Base-by-base conservation (phyloP, 2,888 invertebrate genomes). In the Cantharis nigra region DNA sequence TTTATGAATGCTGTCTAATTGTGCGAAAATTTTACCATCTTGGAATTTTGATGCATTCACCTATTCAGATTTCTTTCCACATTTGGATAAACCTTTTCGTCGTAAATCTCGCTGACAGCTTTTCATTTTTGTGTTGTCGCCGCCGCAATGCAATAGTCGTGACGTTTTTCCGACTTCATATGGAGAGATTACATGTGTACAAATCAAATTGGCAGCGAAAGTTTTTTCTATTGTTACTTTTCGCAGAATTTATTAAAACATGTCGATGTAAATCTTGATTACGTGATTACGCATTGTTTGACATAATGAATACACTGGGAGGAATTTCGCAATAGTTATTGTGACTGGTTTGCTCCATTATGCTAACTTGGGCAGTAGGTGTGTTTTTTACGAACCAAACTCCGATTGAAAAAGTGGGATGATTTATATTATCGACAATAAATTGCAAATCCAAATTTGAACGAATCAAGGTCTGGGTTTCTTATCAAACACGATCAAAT, bases 241-340 rank as follows among this genome's bases (percentile, higher is more conserved):
- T 77, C 71, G n/a, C 16, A 18, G 71, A 74, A 77, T 75, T 67
- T 71, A 74, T 74, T 33, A 73, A 69, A 26, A 28, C 67, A 30
- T 65, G 33, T 67, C 73, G 77, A 74, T 77, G 71, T 28, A 77
- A 69, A 71, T 71, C 74, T 74, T 77, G 77, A 74, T 77, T 77
- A 77, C 74, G 74, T 77, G 77, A 74, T 77, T 77, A 77, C 74
- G 77, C 77, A 74, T 77, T 77, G 77, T 77, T 77, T 71, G 69
- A 74, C 74, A 71, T 76, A 73, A 70, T 76, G 64, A 26, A 76
- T 71, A 74, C 33, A 74, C 77, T 74, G 69, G 49, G 70, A 49
- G 69, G 77, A 74, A 64, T 71, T 71, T 63, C 64, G 64, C 74
- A 77, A 74, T 74, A 71, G 77, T 77, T 63, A 69, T 74, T 71